These are phyloP conservation scores for Masticophis lateralis DNA, from an alignment of 2,797 vertebrate species.

Conservation along the genomic window DNA sequence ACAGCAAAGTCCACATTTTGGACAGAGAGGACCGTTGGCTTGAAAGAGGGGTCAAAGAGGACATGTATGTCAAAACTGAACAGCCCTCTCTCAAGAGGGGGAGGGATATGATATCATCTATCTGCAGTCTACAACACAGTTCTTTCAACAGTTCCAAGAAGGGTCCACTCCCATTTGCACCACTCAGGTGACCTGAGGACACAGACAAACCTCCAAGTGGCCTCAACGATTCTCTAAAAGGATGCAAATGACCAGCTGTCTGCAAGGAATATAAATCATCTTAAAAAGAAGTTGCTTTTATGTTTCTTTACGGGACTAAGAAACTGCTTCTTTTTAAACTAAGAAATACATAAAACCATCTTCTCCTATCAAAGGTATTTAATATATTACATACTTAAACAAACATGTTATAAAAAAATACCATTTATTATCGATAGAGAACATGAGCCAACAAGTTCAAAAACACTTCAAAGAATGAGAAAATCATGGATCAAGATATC, in stretches of 20 bases:
- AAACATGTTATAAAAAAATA: constrained; percentile 5
- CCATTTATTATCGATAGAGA: neutral
- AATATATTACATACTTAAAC: constrained; percentile 45
- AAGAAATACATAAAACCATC: neutral
- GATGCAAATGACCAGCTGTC: no score
- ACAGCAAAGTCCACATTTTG: no score
- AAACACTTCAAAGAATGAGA: constrained; percentile 12
- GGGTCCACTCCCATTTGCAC: neutral
- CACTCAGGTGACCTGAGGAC: neutral
- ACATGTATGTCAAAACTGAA: no score
- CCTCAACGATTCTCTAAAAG: no score
- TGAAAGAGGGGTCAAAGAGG: no score
- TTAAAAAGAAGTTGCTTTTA: neutral
- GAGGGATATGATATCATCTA: no score
- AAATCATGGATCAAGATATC: neutral
- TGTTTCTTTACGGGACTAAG: neutral
- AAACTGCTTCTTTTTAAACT: neutral
- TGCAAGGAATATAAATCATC: neutral
- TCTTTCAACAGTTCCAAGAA: neutral
- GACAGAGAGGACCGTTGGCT: no score
- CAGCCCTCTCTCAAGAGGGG: no score
- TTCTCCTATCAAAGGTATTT: constrained; percentile 33
- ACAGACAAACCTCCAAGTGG: neutral
- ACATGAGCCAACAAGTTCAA: constrained; percentile 4
- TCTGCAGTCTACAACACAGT: neutral